phyloP scores from a whole-genome alignment of 2,797 vertebrate genomes.

The Amblyopsis hoosieri region DNA sequence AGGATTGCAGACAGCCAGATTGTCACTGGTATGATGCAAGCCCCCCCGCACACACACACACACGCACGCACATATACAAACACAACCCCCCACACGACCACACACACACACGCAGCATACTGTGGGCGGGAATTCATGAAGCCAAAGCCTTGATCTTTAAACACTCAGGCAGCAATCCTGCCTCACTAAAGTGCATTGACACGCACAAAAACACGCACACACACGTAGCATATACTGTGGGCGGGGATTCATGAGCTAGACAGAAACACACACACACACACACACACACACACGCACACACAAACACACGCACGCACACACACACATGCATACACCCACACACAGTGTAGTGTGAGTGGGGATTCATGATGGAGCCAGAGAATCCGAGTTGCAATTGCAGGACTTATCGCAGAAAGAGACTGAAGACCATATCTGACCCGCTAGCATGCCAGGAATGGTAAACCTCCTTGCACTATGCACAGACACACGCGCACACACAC shows the following conservation, averaged over 20 bases:
- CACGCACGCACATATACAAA: constrained; percentile 29
- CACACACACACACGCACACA: constrained; percentile 19
- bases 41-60: constrained; percentile 3
- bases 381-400: constrained; percentile 69
- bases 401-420: constrained; percentile 73
- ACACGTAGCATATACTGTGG: constrained; percentile 20
- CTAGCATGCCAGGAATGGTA: constrained; percentile 54
- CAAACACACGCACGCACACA: constrained; percentile 23
- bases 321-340: constrained; percentile 12
- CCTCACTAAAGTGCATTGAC: constrained; percentile 40
- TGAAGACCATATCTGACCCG: constrained; percentile 74
- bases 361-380: constrained; percentile 67
- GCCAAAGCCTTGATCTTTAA: constrained; percentile 39
- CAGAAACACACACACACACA: constrained; percentile 5
- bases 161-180: constrained; percentile 57
- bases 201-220: constrained; percentile 19
- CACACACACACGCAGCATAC: constrained; percentile 17
- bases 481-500: constrained; percentile 14
- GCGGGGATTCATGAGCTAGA: too few species aligned
- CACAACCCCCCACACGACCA: constrained; percentile 15
- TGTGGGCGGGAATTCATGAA: constrained; percentile 8
- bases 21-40: constrained; percentile 38
- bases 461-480: constrained; percentile 31
- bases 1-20: constrained; percentile 59
- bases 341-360: constrained; percentile 18